A percentile compares a stretch with the other conserved stretches of the same genome.
phyloP scores from a whole-genome alignment of 37 sponge, comb jelly and placozoan genomes.

The Amphimedon queenslandica region DNA sequence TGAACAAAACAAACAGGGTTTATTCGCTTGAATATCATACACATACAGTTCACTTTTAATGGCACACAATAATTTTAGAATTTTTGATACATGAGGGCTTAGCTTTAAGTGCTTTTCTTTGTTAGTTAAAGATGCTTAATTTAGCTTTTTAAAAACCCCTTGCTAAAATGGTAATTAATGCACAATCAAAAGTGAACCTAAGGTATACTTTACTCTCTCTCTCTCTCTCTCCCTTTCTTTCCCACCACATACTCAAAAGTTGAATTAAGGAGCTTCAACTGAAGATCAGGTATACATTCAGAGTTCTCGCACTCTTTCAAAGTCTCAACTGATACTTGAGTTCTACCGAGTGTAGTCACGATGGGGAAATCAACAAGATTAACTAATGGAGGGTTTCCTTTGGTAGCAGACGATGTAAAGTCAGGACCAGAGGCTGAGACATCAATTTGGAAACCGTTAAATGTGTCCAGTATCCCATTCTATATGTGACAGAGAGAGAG shows the following conservation, averaged over 20 bases:
- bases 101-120: too few species aligned
- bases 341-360: background rate
- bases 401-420: background rate
- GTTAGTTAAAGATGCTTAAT: too few species aligned
- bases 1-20: too few species aligned
- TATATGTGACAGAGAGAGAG: background rate
- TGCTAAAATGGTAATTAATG: too few species aligned
- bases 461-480: background rate
- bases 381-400: background rate
- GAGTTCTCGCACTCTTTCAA: conserved; percentile 26
- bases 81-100: too few species aligned
- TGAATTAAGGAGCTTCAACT: background rate
- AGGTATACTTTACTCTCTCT: too few species aligned
- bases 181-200: too few species aligned
- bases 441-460: conserved; percentile 1
- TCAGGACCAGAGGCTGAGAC: background rate
- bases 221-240: too few species aligned
- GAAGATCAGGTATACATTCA: conserved; percentile 24
- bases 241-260: conserved; percentile 16
- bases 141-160: too few species aligned
- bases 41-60: too few species aligned
- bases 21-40: background rate
- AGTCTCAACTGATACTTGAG: conserved; percentile 33
- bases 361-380: background rate
- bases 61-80: too few species aligned